phyloP scores from a whole-genome alignment of 2,888 invertebrate species.

The Ophioninae sp. region DNA sequence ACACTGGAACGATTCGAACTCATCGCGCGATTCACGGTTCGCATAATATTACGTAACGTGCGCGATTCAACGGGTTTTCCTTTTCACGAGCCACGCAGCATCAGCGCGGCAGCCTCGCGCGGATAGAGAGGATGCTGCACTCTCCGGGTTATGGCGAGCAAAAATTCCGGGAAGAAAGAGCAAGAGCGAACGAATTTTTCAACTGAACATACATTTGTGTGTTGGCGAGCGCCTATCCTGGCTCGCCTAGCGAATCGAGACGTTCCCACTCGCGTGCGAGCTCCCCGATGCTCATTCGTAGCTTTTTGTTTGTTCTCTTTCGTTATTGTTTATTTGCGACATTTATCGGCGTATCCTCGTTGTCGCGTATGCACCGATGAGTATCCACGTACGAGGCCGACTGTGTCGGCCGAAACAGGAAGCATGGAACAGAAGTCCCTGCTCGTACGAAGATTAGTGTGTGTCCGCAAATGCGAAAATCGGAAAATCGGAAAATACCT shows the following conservation, averaged over 20 bases:
- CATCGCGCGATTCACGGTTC: constrained; percentile 72
- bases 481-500: too few species aligned
- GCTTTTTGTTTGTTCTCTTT: neutral
- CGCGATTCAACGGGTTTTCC: constrained; percentile 69
- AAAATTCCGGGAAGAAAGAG: constrained; percentile 22
- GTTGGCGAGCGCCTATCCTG: constrained; percentile 12
- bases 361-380: constrained; percentile 16
- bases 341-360: constrained; percentile 42
- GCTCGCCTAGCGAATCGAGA: constrained; percentile 29
- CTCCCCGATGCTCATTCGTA: constrained; percentile 2
- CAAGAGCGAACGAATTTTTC: constrained; percentile 28
- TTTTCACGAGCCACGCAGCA: constrained; percentile 70
- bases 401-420: neutral
- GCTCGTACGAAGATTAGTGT: neutral
- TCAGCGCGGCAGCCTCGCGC: constrained; percentile 16
- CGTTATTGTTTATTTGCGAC: constrained; percentile 42
- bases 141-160: constrained; percentile 59
- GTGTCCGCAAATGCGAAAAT: too few species aligned
- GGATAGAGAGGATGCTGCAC: constrained; percentile 8
- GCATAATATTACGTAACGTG: constrained; percentile 75
- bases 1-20: constrained; percentile 73
- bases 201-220: constrained; percentile 24
- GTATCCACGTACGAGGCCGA: neutral
- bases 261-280: neutral
- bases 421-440: neutral